Evolutionary conservation across 1,140 invertebrate species (phyloP).

Genomic region (Trachymyrmex septentrionalis): DNA sequence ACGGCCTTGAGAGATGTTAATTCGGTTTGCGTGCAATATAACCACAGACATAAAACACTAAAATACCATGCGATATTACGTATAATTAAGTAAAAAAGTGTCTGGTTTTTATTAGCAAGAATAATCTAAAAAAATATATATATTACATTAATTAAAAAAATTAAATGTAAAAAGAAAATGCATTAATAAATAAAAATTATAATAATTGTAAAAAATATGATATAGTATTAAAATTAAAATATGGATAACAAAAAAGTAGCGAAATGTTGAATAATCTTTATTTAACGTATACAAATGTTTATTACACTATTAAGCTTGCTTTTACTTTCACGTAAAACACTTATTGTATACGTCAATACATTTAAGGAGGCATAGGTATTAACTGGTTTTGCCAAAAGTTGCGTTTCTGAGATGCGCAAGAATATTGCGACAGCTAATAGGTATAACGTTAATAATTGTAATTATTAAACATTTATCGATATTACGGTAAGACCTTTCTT

Average conservation of each 20-base stretch:
- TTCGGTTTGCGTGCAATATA: not conserved
- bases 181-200: not conserved
- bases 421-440: constrained; percentile 22
- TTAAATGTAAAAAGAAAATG: not conserved
- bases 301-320: not conserved
- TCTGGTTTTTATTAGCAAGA: not conserved
- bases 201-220: not conserved
- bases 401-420: constrained; percentile 6
- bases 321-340: not conserved
- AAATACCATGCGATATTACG: not conserved
- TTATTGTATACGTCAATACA: not conserved
- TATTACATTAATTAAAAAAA: not conserved
- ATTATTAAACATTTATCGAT: constrained; percentile 55
- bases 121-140: not conserved
- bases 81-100: not conserved
- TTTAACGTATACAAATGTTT: not conserved
- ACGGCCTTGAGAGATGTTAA: not conserved
- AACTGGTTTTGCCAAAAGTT: not conserved
- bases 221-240: not conserved
- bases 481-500: constrained; percentile 62
- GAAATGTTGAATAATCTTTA: not conserved
- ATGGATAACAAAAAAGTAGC: not conserved
- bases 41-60: not conserved
- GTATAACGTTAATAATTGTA: constrained; percentile 19
- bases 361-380: not conserved